phyloP scores from a whole-genome alignment of 2,888 invertebrate species.

The Drosophila nr. medialis region DNA sequence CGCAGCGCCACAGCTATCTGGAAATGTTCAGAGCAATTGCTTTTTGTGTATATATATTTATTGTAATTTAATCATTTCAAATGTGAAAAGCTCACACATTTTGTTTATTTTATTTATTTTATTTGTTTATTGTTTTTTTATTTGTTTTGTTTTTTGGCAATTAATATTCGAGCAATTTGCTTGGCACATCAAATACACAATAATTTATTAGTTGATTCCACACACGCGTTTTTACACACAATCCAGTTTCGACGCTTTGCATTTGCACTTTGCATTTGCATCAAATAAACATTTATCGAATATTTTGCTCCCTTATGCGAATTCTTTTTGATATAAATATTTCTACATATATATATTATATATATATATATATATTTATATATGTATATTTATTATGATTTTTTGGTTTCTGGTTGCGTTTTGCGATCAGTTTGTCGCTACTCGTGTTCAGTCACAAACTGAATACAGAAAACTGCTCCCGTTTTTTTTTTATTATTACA shows the following conservation, averaged over 20 bases:
- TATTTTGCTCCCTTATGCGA: conserved; percentile 8
- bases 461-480: conserved; percentile 46
- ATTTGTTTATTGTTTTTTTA: no score
- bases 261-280: conserved; percentile 64
- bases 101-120: conserved; percentile 7
- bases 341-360: not conserved
- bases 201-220: conserved; percentile 37
- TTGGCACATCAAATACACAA: conserved; percentile 42
- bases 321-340: not conserved
- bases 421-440: conserved; percentile 45
- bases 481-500: conserved; percentile 3
- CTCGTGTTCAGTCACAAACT: conserved; percentile 61
- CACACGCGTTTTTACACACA: conserved; percentile 25
- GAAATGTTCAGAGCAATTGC: conserved; percentile 12
- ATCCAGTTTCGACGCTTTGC: conserved; percentile 46
- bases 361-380: not conserved
- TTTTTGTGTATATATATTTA: not conserved
- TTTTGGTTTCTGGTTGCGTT: conserved; percentile 16
- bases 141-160: conserved; percentile 1
- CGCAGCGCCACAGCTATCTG: not conserved
- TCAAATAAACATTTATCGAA: conserved; percentile 44
- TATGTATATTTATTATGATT: not conserved
- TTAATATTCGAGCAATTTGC: conserved; percentile 58
- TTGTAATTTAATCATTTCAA: conserved; percentile 21
- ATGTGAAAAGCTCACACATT: conserved; percentile 35